phyloP scores from a whole-genome alignment of 2,113 vertebrate genomes.

The Caranx melampygus region DNA sequence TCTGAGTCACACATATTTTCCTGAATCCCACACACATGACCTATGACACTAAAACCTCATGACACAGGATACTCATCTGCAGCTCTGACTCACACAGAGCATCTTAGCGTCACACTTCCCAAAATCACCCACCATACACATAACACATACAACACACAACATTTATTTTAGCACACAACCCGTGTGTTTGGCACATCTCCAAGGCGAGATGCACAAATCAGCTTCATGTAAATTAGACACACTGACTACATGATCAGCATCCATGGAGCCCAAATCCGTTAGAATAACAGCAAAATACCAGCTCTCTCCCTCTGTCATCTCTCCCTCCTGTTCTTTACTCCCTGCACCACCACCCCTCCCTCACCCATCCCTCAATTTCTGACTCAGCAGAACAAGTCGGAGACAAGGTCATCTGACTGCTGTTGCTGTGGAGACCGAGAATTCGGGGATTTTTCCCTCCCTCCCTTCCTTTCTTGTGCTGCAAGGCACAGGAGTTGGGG shows the following conservation, averaged over 20 bases:
- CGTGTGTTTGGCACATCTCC: not conserved
- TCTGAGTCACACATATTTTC: conserved; percentile 38
- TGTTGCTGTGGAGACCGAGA: conserved; percentile 81
- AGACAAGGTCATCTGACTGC: conserved; percentile 84
- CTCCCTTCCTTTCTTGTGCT: conserved; percentile 58
- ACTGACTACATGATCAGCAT: conserved; percentile 25
- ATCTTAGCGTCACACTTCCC: conserved; percentile 21
- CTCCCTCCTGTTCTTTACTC: conserved; percentile 31
- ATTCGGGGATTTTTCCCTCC: conserved; percentile 63
- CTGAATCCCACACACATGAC: conserved; percentile 9
- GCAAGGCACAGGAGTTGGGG: conserved; percentile 38
- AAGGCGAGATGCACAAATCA: conserved; percentile 12
- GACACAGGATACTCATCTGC: conserved; percentile 54
- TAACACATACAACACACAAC: not conserved
- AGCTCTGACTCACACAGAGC: conserved; percentile 59
- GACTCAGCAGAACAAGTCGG: conserved; percentile 84
- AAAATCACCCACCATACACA: conserved; percentile 21
- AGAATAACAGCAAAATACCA: conserved; percentile 33
- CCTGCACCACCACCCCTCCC: conserved; percentile 30
- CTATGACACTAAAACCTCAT: conserved; percentile 42
- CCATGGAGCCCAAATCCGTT: conserved; percentile 23
- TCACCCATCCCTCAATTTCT: conserved; percentile 72
- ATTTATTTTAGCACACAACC: not conserved
- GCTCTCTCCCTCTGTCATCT: conserved; percentile 42
- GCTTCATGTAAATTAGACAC: conserved; percentile 46